Evolutionary conservation across 2,888 invertebrate genomes (phyloP), one percentile per base, ranked within the genome.

Genomic region (Polyommatus icarus): DNA sequence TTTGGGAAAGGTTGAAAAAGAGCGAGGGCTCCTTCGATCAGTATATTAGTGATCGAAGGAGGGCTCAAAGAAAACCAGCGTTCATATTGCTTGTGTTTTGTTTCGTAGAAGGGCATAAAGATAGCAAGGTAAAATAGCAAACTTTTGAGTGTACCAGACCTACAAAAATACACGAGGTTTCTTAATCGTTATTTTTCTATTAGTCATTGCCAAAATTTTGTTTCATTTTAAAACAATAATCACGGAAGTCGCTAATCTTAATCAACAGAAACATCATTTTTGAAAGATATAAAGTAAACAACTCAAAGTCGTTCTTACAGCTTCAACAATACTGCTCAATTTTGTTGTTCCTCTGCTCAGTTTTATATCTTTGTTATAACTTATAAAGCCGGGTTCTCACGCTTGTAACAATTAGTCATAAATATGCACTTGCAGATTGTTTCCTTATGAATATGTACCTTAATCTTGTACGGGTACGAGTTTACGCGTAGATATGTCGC

Each of bases 321-420:
- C 6, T 18, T 12, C 6, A 18, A 24, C 15, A 32, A 67, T 67
- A 67, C 1, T 4, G 7, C 15, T 67, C 29, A 67, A 67, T 32
- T 67, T 18, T 18, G 67, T 15, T 18, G 32, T 8, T 18, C 1
- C 15, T 29, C 67, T 15, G 67, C 20, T 67, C n/a, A 29, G 12
- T 67, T 29, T 67, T 4, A 29, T 67, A 29, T 12, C 29, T 67
- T 29, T 67, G 67, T 50, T 46, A 1, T 40, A 20, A 36, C 29
- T 50, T 46, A 1, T 40, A 20, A 36, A 20, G 46, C 12, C 5
- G 24, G 12, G 73, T 73, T 73, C 73, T 73, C 73, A 73, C 40
- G 73, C 40, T 73, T 46, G 73, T 46, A 54, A 54, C 75, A 75
- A 54, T 75, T 50, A 75, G 75, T 15, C 24, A 50, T 75, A 75